These are phyloP conservation scores for Macquaria australasica DNA, from an alignment of 2,113 vertebrate species.

Conservation along the genomic window DNA sequence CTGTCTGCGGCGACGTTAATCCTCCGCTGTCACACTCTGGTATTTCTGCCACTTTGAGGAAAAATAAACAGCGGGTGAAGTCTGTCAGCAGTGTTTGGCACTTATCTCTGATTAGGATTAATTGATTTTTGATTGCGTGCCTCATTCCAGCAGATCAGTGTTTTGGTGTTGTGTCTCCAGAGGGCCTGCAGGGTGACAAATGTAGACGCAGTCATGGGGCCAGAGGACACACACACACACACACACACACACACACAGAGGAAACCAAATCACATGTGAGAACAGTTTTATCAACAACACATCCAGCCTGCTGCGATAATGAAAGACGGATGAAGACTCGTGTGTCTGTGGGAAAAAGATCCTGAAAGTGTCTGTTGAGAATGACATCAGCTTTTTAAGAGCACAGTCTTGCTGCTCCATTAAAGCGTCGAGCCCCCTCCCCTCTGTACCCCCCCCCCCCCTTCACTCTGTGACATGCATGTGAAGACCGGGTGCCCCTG, in stretches of 20 bases:
- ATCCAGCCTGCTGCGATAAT: constrained; percentile 16
- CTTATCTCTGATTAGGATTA: constrained; percentile 81
- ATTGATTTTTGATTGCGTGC: constrained; percentile 79
- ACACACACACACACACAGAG: constrained; percentile 7
- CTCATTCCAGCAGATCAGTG: constrained; percentile 58
- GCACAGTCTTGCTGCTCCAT: not conserved
- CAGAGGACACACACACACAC: constrained; percentile 17
- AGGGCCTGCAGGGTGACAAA: constrained; percentile 51
- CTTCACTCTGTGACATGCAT: constrained; percentile 7
- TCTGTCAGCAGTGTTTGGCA: constrained; percentile 45
- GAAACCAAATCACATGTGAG: constrained; percentile 27
- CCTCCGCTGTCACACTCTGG: constrained; percentile 5
- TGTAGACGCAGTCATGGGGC: constrained; percentile 17
- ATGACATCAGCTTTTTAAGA: constrained; percentile 8
- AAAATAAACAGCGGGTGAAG: constrained; percentile 64
- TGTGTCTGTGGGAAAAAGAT: constrained; percentile 18
- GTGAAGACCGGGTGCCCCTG: constrained; percentile 23
- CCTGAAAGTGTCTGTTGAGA: not conserved
- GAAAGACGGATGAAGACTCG: constrained; percentile 33
- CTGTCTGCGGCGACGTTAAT: constrained; percentile 2
- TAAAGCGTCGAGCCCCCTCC: not conserved
- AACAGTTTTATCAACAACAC: constrained; percentile 40
- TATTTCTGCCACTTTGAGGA: constrained; percentile 25
- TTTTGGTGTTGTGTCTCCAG: constrained; percentile 65
- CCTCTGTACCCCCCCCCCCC: too few species aligned